Evolutionary conservation across 2,888 invertebrate species (phyloP), one percentile per base, ranked within the genome.

Genomic region (Helicoverpa assulta): DNA sequence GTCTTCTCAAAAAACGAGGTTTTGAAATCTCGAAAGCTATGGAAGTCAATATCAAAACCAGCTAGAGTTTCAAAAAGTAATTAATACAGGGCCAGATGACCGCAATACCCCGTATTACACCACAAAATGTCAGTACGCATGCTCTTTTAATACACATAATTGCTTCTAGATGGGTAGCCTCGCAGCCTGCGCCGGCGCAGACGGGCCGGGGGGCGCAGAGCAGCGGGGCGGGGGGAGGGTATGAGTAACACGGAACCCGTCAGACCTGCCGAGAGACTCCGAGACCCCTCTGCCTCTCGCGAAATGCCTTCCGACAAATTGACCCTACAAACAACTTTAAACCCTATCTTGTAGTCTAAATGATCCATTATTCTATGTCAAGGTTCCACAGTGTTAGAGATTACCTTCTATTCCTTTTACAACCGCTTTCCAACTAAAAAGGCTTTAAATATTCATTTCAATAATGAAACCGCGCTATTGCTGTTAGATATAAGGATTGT

Each of bases 181-280:
- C 76, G 71, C 67, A 73, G 80, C 71, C 81, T 88, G 89, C 87
- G 89, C 87, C 74, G 78, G 85, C 86, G 89, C 90, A 91, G 92
- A 91, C 89, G 86, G 80, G 64, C 80, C 75, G 82, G 85, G 81
- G 85, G 74, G 76, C 76, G 81, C 67, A 67, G 76, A 66, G 73
- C 63, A 60, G 62, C 57, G 77, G 67, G 83, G 81, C 76, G 73
- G 81, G 86, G 85, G 86, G 87, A 84, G 81, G 81, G 76, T 67
- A 80, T 82, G 94, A 82, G 95, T 95, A 95, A 95, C 94, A 95
- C 95, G 92, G 95, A 95, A 94, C 95, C 95, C 88, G 95, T 94
- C 94, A 89, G 89, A 94, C 94, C 92, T 93, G 94, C 89, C 88
- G 88, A 87, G 87, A 87, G 84, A 83, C 80, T 85, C 89, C 86